These are phyloP conservation scores for Oryzias woworae DNA, from an alignment of 2,113 vertebrate species.

Conservation along the genomic window DNA sequence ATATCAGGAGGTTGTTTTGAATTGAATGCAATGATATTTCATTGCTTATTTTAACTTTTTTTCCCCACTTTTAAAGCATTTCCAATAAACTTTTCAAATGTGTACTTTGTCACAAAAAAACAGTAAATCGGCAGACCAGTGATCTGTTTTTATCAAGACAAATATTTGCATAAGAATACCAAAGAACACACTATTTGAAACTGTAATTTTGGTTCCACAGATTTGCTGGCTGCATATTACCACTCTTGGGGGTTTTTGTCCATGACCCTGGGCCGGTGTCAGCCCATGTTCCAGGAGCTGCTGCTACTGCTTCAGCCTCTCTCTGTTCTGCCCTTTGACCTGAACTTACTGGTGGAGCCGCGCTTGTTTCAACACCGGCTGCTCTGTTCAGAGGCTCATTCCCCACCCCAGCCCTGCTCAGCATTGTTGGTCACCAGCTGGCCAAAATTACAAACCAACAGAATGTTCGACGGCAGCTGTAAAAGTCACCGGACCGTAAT, in stretches of 20 bases:
- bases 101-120: no score
- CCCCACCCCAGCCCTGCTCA: constrained; percentile 79
- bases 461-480: constrained; percentile 8
- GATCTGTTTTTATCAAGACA: no score
- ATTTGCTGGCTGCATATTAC: constrained; percentile 86
- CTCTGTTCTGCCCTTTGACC: constrained; percentile 90
- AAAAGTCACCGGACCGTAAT: constrained; percentile 10
- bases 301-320: constrained; percentile 92
- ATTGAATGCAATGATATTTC: no score
- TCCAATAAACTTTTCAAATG: no score
- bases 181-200: not conserved
- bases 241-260: constrained; percentile 91
- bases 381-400: constrained; percentile 78
- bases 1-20: no score
- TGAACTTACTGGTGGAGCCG: constrained; percentile 90
- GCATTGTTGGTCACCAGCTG: constrained; percentile 81
- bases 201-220: constrained; percentile 64
- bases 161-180: no score
- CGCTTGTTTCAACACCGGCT: constrained; percentile 80
- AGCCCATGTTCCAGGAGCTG: constrained; percentile 88
- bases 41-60: no score
- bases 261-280: constrained; percentile 82
- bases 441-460: constrained; percentile 55
- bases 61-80: no score
- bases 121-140: no score